Base-by-base conservation (phyloP, 2,888 invertebrate genomes). In the Parnassius smintheus region DNA sequence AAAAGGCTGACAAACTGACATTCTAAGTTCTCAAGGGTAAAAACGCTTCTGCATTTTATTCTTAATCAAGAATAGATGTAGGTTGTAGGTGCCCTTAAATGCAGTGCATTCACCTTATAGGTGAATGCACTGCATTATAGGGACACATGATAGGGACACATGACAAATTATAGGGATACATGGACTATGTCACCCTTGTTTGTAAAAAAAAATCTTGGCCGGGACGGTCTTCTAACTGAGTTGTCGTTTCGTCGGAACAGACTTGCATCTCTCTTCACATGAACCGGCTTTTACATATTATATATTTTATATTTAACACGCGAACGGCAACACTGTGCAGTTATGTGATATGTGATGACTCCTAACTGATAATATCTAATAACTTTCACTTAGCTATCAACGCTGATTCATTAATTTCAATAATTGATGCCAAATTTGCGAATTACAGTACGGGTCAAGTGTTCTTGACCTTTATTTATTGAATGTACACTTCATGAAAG, bases 351-450 rank as follows among this genome's bases (percentile, higher is more conserved):
- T 52, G 52, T 80, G 72, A 75, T 75, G 74, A 75, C 80, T 81
- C 80, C 76, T 76, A 72, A 68, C 75, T 68, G 84, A 85, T 88
- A 84, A 76, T 73, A 80, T 82, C 81, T 80, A 69, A 76, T 68
- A 76, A 78, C 89, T 90, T 90, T 90, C 90, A 83, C 88, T 82
- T 69, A 75, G 71, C 70, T 70, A 77, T 80, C 80, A 75, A 78
- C 78, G 75, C 74, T 76, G 82, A 86, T 82, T 88, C 84, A 86
- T 86, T 87, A 83, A 79, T 80, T 82, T 82, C 74, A 81, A 78
- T 86, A 88, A 89, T 86, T 85, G 86, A 86, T 80, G 80, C 79
- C 83, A 82, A 84, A 84, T 82, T 83, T 77, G 72, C 78, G 70
- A 76, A 76, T 75, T 78, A 76, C 77, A 72, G 68, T 70, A 74